These are phyloP conservation scores for Onychomys torridus DNA, from an alignment of 2,797 vertebrate species.

Conservation along the genomic window DNA sequence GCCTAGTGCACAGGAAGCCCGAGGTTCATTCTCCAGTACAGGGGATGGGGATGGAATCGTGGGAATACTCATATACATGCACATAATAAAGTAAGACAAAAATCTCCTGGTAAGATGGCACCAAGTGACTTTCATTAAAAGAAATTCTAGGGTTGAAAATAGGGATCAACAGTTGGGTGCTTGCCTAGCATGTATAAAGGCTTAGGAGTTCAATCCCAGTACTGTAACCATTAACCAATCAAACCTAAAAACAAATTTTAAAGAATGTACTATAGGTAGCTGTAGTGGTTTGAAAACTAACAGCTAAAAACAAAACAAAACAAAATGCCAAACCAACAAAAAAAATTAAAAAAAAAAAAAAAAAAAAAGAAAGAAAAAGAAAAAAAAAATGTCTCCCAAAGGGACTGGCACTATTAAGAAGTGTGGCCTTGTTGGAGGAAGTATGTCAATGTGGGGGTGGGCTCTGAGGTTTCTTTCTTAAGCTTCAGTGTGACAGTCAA, in stretches of 20 bases:
- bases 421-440: no score
- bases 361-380: no score
- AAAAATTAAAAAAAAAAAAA: no score
- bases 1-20: not conserved
- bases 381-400: no score
- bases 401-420: no score
- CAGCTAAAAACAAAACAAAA: no score
- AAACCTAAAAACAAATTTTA: not conserved
- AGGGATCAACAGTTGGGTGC: not conserved
- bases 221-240: not conserved
- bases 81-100: not conserved
- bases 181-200: not conserved
- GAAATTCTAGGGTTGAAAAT: not conserved
- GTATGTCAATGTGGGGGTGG: no score
- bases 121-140: not conserved
- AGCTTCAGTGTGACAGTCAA: no score
- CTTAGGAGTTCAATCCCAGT: not conserved
- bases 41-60: not conserved
- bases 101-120: not conserved
- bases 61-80: not conserved
- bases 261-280: not conserved
- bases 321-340: no score
- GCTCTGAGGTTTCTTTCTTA: no score
- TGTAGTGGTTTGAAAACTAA: not conserved
- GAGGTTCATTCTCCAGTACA: not conserved